These are phyloP conservation scores for Rhyacophila evoluta DNA, from an alignment of 2,888 invertebrate genomes.

Conservation along the genomic window DNA sequence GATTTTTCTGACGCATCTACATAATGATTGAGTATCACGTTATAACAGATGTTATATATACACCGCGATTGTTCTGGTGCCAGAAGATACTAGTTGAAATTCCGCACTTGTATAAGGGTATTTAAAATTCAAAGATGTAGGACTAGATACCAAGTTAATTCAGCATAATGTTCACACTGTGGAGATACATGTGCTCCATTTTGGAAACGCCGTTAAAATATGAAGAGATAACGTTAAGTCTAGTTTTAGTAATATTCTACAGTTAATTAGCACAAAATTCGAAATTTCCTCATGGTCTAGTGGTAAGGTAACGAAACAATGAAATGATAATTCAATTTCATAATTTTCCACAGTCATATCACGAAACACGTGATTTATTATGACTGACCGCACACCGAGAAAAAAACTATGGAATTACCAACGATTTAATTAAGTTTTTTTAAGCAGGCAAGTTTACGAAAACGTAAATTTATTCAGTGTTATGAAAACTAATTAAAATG, in stretches of 20 bases:
- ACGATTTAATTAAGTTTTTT: slow-evolving; percentile 4
- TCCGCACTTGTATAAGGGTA: too few relatives aligned
- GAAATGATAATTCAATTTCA: slow-evolving; percentile 10
- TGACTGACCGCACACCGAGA: slow-evolving; percentile 1
- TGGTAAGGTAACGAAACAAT: neutral
- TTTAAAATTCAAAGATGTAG: too few relatives aligned
- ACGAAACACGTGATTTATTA: slow-evolving; percentile 15
- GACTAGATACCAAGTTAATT: too few relatives aligned
- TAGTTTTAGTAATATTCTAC: neutral
- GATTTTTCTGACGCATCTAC: too few relatives aligned
- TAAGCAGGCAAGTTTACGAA: slow-evolving; percentile 3
- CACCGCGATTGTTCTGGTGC: too few relatives aligned
- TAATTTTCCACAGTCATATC: neutral
- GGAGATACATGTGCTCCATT: too few relatives aligned
- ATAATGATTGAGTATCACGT: too few relatives aligned
- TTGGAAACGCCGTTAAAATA: too few relatives aligned
- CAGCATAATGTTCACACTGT: too few relatives aligned
- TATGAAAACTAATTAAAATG: neutral
- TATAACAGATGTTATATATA: too few relatives aligned
- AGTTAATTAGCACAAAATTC: neutral
- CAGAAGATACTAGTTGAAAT: too few relatives aligned
- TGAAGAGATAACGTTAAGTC: neutral
- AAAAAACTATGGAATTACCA: slow-evolving; percentile 16
- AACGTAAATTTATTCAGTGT: neutral
- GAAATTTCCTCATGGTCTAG: neutral